phyloP scores from a whole-genome alignment of 2,888 invertebrate species.

The Drosophila quinaria region DNA sequence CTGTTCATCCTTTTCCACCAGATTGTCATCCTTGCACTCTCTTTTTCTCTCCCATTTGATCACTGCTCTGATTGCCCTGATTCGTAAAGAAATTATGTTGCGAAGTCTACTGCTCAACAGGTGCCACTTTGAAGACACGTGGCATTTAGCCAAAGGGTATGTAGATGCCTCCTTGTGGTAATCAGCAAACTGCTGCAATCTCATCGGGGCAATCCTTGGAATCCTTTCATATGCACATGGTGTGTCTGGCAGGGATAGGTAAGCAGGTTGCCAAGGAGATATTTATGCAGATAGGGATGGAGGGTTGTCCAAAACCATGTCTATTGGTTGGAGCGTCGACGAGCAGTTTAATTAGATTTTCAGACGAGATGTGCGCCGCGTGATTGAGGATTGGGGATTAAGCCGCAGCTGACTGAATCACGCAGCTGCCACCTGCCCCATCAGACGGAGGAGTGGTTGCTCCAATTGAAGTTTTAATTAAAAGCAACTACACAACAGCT shows the following conservation, averaged over 20 bases:
- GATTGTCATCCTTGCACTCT: background rate
- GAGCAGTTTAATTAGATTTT: conserved; percentile 74
- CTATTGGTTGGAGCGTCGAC: conserved; percentile 9
- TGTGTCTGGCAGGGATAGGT: background rate
- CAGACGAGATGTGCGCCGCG: conserved; percentile 58
- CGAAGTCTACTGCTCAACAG: conserved; percentile 9
- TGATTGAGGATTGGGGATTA: conserved; percentile 57
- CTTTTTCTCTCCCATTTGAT: background rate
- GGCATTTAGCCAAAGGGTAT: background rate
- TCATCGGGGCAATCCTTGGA: background rate
- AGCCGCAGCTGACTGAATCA: conserved; percentile 25
- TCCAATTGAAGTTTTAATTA: conserved; percentile 83
- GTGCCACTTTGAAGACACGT: conserved; percentile 9
- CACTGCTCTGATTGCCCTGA: background rate
- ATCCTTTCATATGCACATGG: conserved; percentile 5
- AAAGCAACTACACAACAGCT: conserved; percentile 64
- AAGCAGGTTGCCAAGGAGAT: no score
- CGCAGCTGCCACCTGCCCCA: conserved; percentile 25
- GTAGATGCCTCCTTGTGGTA: background rate
- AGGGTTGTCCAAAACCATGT: background rate
- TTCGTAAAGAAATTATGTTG: background rate
- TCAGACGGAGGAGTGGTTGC: conserved; percentile 4
- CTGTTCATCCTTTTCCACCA: background rate
- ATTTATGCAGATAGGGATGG: no score
- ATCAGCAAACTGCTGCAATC: conserved; percentile 14